Evolutionary conservation across 1,140 invertebrate genomes (phyloP).

Genomic region (Drosophila ohnishii): DNA sequence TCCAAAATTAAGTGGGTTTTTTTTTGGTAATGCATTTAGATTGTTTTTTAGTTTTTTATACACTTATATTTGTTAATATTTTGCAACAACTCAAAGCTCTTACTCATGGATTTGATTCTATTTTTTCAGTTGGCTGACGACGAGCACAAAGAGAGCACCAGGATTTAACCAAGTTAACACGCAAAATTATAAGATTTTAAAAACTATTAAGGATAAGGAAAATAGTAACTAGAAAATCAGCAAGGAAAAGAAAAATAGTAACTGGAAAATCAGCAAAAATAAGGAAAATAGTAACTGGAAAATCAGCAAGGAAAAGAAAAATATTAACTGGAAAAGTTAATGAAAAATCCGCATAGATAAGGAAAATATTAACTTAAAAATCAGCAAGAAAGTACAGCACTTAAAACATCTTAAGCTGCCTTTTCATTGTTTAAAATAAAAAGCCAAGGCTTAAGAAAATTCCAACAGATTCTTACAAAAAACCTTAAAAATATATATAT

Average conservation of each 20-base stretch:
- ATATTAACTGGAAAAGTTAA: neutral
- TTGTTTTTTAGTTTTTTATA: neutral
- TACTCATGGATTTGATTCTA: neutral
- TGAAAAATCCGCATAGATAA: no score
- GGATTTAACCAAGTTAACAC: neutral
- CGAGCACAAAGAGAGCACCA: slow-evolving; percentile 32
- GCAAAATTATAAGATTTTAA: neutral
- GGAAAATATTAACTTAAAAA: neutral
- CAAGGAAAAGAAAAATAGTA: neutral
- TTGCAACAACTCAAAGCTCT: neutral
- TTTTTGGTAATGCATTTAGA: neutral
- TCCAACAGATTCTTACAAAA: neutral
- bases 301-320: neutral
- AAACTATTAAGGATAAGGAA: neutral
- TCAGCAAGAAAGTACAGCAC: neutral
- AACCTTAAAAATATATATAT: no score
- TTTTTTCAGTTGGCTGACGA: slow-evolving; percentile 43
- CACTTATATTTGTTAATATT: neutral
- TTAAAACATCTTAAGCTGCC: neutral
- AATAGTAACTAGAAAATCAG: neutral
- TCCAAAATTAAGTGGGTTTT: neutral
- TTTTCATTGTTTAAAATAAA: neutral
- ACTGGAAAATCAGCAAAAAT: no score
- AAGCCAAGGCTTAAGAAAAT: neutral
- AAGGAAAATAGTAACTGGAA: neutral